These are phyloP conservation scores for Cryptoblepharus egeriae DNA, from an alignment of 2,797 vertebrate species.

Conservation along the genomic window DNA sequence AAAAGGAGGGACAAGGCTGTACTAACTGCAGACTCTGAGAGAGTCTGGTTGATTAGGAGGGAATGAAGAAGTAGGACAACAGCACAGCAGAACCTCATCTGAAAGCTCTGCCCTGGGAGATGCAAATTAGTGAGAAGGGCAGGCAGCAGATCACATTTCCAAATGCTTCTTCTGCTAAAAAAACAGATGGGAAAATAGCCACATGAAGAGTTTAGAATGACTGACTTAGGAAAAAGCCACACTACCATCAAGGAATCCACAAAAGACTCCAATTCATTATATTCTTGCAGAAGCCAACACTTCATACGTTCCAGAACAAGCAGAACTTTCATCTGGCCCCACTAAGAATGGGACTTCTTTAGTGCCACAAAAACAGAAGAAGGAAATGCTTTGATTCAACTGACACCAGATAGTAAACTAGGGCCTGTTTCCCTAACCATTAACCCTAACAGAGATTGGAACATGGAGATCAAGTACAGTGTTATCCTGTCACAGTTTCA, in stretches of 20 bases:
- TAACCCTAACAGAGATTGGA: neutral
- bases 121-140: neutral
- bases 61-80: neutral
- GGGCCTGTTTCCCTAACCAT: neutral
- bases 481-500: neutral
- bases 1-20: neutral
- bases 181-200: neutral
- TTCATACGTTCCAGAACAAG: neutral
- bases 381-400: neutral
- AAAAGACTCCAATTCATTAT: neutral
- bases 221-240: neutral
- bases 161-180: neutral
- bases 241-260: neutral
- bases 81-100: slow-evolving; percentile 7
- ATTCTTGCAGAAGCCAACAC: neutral
- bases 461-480: neutral
- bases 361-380: neutral
- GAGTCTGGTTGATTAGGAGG: neutral
- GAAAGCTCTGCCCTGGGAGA: neutral
- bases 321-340: neutral
- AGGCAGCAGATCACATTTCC: neutral
- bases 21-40: neutral
- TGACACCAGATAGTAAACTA: neutral
- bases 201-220: neutral
- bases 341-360: neutral